phyloP scores from a whole-genome alignment of 1,140 invertebrate genomes.

The Heterodera carotae region DNA sequence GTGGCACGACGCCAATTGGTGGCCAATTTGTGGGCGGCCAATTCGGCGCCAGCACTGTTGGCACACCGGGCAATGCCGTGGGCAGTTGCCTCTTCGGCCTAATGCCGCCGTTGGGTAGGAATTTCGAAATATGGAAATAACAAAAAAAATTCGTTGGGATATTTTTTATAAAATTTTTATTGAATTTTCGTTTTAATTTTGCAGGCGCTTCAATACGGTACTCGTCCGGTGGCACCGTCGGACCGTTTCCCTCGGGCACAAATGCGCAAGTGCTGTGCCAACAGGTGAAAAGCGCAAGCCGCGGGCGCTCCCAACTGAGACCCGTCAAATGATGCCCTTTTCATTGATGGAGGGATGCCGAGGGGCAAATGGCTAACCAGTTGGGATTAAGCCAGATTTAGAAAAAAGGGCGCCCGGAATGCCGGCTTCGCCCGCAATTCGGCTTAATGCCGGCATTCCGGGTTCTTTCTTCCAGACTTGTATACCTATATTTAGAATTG shows the following conservation, averaged over 20 bases:
- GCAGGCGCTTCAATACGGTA: slow-evolving; percentile 16
- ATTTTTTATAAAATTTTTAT: neutral
- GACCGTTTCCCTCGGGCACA: slow-evolving; percentile 10
- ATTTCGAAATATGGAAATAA: too few relatives aligned
- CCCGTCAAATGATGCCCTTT: too few relatives aligned
- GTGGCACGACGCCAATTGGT: neutral
- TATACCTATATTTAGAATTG: too few relatives aligned
- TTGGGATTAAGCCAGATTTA: too few relatives aligned
- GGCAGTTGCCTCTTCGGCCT: slow-evolving; percentile 2
- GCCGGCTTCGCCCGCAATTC: too few relatives aligned
- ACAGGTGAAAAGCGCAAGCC: slow-evolving; percentile 12
- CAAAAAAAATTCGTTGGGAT: too few relatives aligned
- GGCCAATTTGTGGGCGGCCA: slow-evolving; percentile 9
- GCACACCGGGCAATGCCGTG: slow-evolving; percentile 6
- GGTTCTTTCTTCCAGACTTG: too few relatives aligned
- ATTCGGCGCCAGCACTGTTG: slow-evolving; percentile 1
- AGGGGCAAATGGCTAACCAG: neutral
- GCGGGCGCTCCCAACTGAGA: too few relatives aligned
- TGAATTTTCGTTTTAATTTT: slow-evolving; percentile 14
- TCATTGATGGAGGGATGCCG: too few relatives aligned
- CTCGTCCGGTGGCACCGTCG: neutral
- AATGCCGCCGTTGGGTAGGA: slow-evolving; percentile 16
- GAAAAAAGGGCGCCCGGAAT: too few relatives aligned
- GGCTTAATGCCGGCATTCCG: too few relatives aligned
- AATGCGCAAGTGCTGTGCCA: slow-evolving; percentile 13